Evolutionary conservation across 2,797 vertebrate genomes (phyloP).

Genomic region (Crax fasciolata): DNA sequence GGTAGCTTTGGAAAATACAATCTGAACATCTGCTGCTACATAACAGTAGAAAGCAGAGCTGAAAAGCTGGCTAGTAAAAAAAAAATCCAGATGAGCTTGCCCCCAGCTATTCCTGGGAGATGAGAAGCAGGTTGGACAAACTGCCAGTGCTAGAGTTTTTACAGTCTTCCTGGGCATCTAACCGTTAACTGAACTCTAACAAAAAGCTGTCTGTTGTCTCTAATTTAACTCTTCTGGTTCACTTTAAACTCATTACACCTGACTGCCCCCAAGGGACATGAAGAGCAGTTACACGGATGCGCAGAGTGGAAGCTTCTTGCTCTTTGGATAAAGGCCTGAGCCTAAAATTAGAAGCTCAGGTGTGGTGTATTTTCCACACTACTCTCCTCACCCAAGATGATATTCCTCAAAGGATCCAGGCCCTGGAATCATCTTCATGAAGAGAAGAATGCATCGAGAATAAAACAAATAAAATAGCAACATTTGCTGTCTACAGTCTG

Average conservation of each 20-base stretch:
- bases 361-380: background rate
- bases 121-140: background rate
- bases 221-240: background rate
- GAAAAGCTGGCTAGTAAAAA: background rate
- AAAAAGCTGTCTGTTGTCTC: background rate
- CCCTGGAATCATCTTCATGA: background rate
- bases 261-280: background rate
- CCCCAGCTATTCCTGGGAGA: background rate
- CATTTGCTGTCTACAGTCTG: background rate
- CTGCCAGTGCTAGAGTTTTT: background rate
- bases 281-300: background rate
- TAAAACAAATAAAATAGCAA: background rate
- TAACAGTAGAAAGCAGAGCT: background rate
- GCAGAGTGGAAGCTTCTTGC: background rate
- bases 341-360: background rate
- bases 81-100: background rate
- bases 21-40: slow-evolving; percentile 5
- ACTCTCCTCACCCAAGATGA: background rate
- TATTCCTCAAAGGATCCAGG: background rate
- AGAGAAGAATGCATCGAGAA: background rate
- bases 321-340: background rate
- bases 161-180: background rate
- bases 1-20: slow-evolving; percentile 4
- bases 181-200: background rate
- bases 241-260: background rate